Base-by-base conservation (phyloP, 2,113 vertebrate genomes). In the Macheiramphus alcinus region DNA sequence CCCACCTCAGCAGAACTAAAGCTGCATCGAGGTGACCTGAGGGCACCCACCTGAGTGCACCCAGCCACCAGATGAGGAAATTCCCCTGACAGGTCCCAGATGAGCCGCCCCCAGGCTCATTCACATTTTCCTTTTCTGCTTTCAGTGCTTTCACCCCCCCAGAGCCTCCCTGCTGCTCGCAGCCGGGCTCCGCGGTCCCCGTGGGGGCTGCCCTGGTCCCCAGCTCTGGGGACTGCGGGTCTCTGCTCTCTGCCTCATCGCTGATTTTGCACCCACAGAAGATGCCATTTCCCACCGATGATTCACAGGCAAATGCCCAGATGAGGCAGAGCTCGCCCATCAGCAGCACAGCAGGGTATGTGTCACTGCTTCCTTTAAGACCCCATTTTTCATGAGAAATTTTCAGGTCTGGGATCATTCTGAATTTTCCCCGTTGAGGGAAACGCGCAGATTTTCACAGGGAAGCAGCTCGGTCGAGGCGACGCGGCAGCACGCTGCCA, bases 91-190 rank as follows among this genome's bases (percentile, higher is more conserved):
- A 6, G 17, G 52, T 53, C 74, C 20, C 79, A 6, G 15, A 5
- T 5, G 23, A 70, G 55, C 29, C 3, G 1, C 50, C 16, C 25
- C 55, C 3, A 10, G 18, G 32, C 80, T 84, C 17, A 17, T 20
- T 91, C 90, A 36, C 5, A 22, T 81, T 81, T 93, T 89, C 81
- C 84, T 29, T 26, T 89, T 80, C 84, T 84, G 80, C 68, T 91
- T 73, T 93, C 3, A 1, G 43, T 58, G 50, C 22, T 52, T 83
- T 34, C 12, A 2, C 8, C 2, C 13, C 27, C 36, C 17, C 26
- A 12, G 50, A 34, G 6, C 20, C 1, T 13, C 22, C 15, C 34
- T 4, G 11, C 18, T 23, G 36, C 80, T 58, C 56, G 4, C 56
- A 58, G 25, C 43, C 1, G 0, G 20, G 47, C 34, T 66, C 62